These are phyloP conservation scores for Axinella damicornis DNA, from an alignment of 37 sponge, comb jelly and placozoan genomes.

Conservation along the genomic window DNA sequence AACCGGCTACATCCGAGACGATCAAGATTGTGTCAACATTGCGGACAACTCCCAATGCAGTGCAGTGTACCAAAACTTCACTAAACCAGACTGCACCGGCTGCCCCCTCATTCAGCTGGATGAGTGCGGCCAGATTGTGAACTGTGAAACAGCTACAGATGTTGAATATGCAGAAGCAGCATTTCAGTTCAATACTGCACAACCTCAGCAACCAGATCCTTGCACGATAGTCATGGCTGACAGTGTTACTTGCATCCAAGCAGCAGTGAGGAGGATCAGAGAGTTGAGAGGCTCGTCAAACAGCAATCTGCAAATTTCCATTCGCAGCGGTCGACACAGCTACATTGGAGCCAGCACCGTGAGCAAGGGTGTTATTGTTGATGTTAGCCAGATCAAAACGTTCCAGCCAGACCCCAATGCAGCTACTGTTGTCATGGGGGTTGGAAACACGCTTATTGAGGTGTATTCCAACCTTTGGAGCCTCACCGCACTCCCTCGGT, in stretches of 20 bases:
- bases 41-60: background rate
- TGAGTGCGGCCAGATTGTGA: background rate
- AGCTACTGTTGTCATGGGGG: background rate
- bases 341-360: constrained; percentile 1
- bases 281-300: background rate
- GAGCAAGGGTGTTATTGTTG: background rate
- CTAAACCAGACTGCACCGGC: background rate
- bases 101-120: background rate
- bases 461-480: constrained; percentile 5
- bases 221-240: background rate
- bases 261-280: background rate
- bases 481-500: background rate
- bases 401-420: background rate
- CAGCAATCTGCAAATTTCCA: background rate
- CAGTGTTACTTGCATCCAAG: background rate
- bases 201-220: background rate
- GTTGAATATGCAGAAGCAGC: constrained; percentile 3
- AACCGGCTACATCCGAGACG: background rate
- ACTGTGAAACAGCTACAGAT: background rate
- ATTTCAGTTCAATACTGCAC: constrained; percentile 10
- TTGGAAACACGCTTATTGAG: background rate
- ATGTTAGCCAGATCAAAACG: background rate
- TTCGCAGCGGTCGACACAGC: constrained; percentile 2
- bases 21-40: background rate
- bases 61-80: background rate